These are phyloP conservation scores for Mola mola DNA, from an alignment of 2,113 vertebrate species.

Conservation along the genomic window DNA sequence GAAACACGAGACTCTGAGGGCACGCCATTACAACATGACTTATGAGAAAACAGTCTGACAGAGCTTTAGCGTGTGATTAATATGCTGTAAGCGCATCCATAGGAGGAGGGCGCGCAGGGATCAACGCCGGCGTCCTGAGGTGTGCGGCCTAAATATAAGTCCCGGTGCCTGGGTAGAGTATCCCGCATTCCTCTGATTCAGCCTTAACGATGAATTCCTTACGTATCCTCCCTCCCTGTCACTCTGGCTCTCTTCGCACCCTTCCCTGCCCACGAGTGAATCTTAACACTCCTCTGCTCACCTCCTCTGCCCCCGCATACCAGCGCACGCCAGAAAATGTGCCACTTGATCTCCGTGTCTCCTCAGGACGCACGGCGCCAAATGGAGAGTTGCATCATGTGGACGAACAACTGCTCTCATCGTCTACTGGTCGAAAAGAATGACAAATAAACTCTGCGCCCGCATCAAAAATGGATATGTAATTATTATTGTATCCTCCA, in stretches of 20 bases:
- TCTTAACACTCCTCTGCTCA: constrained; percentile 15
- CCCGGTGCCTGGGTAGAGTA: constrained; percentile 51
- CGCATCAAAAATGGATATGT: no score
- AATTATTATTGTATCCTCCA: no score
- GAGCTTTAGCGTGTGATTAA: constrained; percentile 32
- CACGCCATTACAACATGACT: constrained; percentile 3
- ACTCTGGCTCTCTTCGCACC: no score
- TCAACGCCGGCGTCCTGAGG: constrained; percentile 20
- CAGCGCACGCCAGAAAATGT: constrained; percentile 16
- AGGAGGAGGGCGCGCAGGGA: constrained; percentile 21
- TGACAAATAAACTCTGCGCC: no score
- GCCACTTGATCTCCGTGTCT: no score
- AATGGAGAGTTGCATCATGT: no score
- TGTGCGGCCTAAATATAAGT: constrained; percentile 54
- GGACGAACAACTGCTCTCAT: no score
- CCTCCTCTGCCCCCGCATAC: constrained; percentile 15
- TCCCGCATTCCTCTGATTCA: constrained; percentile 64
- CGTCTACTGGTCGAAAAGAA: no score
- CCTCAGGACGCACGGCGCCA: no score
- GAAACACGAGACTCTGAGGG: constrained; percentile 5
- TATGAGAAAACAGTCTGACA: constrained; percentile 16
- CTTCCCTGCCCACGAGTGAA: no score
- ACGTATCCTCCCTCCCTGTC: constrained; percentile 47
- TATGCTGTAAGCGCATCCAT: constrained; percentile 25
- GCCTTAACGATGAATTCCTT: constrained; percentile 60